Percentiles rank a stretch among this genome's conserved stretches.
Evolutionary conservation across 2,113 vertebrate genomes (phyloP).

Genomic region (Phylloscopus trochiloides): DNA sequence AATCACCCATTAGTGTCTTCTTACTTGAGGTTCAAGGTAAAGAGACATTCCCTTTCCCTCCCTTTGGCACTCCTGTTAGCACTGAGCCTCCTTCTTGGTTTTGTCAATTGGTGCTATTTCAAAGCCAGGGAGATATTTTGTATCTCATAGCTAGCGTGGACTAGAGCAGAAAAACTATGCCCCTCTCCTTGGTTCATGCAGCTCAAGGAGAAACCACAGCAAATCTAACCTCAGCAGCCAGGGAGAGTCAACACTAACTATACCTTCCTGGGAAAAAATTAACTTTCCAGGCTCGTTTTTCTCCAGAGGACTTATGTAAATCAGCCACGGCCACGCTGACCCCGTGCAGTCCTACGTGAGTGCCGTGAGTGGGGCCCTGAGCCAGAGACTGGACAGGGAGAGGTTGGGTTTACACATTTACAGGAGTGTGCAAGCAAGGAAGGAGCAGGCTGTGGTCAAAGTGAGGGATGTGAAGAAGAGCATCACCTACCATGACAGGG

Average conservation of each 20-base stretch:
- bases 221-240: neutral
- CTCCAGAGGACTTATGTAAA: neutral
- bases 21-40: neutral
- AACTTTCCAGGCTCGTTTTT: neutral
- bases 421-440: fast-evolving
- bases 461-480: neutral
- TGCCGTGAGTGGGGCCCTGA: neutral
- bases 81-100: neutral
- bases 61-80: neutral
- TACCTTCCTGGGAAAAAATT: neutral
- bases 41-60: neutral
- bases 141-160: fast-evolving
- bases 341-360: fast-evolving
- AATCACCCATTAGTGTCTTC: neutral
- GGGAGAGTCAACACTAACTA: neutral
- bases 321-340: neutral
- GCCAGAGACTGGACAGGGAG: neutral
- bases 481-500: conserved; percentile 89
- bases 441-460: neutral
- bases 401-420: fast-evolving
- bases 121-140: neutral
- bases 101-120: neutral
- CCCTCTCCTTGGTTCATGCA: neutral
- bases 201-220: neutral
- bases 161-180: neutral